These are phyloP conservation scores for Himalopsyche kuldschensis DNA, from an alignment of 2,888 invertebrate genomes.

Conservation along the genomic window DNA sequence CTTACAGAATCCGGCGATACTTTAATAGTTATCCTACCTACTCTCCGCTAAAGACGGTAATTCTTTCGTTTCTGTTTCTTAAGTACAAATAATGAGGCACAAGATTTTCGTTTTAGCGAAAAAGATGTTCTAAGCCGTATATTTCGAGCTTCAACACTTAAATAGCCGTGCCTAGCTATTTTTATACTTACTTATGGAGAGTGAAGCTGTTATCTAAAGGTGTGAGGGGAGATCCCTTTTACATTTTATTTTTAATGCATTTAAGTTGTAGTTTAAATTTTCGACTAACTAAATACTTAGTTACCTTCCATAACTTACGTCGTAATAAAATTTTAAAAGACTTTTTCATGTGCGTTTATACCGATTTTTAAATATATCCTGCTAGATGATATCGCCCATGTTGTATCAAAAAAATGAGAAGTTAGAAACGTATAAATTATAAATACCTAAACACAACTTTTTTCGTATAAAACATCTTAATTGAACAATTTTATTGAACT, in stretches of 20 bases:
- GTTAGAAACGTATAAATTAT: no score
- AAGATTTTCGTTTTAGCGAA: slow-evolving; percentile 40
- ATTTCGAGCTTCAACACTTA: slow-evolving; percentile 34
- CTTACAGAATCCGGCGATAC: not conserved
- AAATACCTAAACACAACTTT: no score
- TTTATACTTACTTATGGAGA: slow-evolving; percentile 34
- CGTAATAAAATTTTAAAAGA: no score
- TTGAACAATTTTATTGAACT: no score
- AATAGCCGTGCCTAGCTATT: slow-evolving; percentile 35
- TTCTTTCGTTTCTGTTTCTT: slow-evolving; percentile 40
- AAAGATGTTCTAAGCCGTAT: slow-evolving; percentile 38
- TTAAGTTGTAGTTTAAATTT: not conserved
- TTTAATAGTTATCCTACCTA: slow-evolving; percentile 6
- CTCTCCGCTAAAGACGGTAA: slow-evolving; percentile 20
- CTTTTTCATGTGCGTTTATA: no score
- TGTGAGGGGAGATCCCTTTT: slow-evolving; percentile 8
- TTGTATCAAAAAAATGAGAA: no score
- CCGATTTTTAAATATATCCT: no score
- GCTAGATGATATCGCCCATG: no score
- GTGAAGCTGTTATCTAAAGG: slow-evolving; percentile 29
- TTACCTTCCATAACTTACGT: not conserved
- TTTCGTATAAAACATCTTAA: no score
- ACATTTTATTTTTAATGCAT: slow-evolving; percentile 6
- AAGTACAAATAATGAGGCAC: slow-evolving; percentile 40
- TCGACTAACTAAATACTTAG: not conserved